Evolutionary conservation across 2,113 vertebrate species (phyloP).

Genomic region (Galbula dea): DNA sequence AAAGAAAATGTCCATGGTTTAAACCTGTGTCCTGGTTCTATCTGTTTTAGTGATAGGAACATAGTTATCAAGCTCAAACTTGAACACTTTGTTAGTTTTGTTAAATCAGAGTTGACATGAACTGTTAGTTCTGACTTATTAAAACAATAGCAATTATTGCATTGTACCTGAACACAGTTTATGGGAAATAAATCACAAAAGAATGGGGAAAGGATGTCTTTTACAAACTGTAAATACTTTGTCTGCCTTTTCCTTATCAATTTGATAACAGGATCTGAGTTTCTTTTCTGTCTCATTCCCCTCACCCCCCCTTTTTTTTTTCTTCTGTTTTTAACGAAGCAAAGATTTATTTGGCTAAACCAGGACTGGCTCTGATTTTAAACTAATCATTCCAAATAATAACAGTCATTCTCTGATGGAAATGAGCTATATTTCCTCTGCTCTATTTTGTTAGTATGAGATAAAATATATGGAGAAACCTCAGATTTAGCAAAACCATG

Average conservation of each 20-base stretch:
- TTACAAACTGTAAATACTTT: not conserved
- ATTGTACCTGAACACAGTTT: not conserved
- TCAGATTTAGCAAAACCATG: not conserved
- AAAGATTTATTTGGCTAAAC: not conserved
- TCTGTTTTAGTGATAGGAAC: not conserved
- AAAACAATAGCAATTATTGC: not conserved
- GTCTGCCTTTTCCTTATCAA: not conserved
- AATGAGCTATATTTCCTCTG: not conserved
- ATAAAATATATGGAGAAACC: not conserved
- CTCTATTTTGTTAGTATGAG: not conserved
- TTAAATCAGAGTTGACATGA: not conserved
- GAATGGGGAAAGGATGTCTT: not conserved
- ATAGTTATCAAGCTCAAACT: not conserved
- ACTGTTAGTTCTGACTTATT: not conserved
- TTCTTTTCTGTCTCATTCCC: not conserved
- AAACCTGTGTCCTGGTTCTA: not conserved
- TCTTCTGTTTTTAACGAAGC: not conserved
- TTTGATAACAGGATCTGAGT: not conserved
- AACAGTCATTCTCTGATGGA: not conserved
- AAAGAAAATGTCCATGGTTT: not conserved
- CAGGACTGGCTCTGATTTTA: not conserved
- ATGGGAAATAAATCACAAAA: not conserved
- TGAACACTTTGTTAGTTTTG: not conserved
- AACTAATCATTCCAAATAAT: not conserved
- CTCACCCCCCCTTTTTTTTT: rapidly evolving